These are phyloP conservation scores for Onychorhynchus coronatus DNA, from an alignment of 2,113 vertebrate genomes.

Conservation along the genomic window DNA sequence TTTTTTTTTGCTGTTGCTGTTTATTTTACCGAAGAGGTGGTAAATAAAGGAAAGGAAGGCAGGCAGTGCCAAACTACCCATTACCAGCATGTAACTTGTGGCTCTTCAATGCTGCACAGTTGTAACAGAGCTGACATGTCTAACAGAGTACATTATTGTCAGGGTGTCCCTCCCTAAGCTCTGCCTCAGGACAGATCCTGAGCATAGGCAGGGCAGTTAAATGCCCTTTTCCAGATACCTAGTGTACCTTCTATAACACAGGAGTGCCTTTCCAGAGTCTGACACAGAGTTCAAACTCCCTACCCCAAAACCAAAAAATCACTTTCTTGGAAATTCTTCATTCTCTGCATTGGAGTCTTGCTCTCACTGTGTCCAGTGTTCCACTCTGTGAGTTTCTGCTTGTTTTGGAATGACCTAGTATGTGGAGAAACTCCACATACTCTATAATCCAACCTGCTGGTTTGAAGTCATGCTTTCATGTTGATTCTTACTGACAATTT, in stretches of 20 bases:
- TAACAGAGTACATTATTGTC: accelerated
- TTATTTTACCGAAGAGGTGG: neutral
- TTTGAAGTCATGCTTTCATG: neutral
- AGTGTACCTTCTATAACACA: neutral
- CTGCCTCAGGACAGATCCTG: neutral
- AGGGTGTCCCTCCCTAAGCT: neutral
- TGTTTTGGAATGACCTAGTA: neutral
- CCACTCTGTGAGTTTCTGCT: neutral
- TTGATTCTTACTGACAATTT: neutral
- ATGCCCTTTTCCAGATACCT: neutral
- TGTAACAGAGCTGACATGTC: neutral
- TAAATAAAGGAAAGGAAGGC: neutral
- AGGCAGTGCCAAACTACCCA: neutral
- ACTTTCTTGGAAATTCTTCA: neutral
- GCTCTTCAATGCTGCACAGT: neutral
- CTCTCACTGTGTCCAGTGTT: neutral
- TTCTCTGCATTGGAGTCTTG: neutral
- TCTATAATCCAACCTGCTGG: neutral
- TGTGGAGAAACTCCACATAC: neutral
- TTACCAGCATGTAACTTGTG: neutral
- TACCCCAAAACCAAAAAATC: accelerated
- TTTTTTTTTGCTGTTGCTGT: neutral
- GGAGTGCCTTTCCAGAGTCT: neutral
- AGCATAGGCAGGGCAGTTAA: neutral
- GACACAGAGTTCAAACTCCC: neutral